Conservation (phyloP, 2,113 vertebrate species). For the Crotalus horridus region DNA sequence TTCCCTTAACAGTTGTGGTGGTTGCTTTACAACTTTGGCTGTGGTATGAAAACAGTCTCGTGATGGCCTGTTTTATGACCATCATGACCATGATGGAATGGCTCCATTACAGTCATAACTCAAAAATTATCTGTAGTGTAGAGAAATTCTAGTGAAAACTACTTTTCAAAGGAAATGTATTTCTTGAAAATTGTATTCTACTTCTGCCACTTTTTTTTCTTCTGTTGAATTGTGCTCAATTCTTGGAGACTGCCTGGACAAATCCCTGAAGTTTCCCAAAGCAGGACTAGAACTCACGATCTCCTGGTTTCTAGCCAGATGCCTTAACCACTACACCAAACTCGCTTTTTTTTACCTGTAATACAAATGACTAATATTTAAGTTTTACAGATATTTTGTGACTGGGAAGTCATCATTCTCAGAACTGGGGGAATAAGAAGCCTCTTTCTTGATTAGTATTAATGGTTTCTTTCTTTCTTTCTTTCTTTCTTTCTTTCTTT, state of each 20-base stretch:
- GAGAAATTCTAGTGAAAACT: background rate
- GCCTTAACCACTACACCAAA: background rate
- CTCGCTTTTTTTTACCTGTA: background rate
- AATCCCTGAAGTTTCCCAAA: background rate
- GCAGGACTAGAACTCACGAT: background rate
- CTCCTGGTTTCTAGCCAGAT: background rate
- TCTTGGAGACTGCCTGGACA: background rate
- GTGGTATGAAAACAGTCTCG: background rate
- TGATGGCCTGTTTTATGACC: background rate
- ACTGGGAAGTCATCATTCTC: background rate
- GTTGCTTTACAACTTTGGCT: background rate
- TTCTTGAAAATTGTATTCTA: background rate
- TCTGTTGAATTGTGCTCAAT: background rate
- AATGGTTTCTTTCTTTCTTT: background rate
- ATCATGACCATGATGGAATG: background rate
- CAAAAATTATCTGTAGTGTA: background rate
- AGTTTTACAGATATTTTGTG: background rate
- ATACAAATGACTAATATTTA: background rate
- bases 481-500: no score
- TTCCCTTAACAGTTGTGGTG: background rate
- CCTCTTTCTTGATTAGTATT: background rate
- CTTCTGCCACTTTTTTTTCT: background rate
- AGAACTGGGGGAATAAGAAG: background rate
- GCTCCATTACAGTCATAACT: background rate
- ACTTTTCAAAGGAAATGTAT: background rate